These are phyloP conservation scores for Malacosoma neustria DNA, from an alignment of 2,888 invertebrate species.

Conservation along the genomic window DNA sequence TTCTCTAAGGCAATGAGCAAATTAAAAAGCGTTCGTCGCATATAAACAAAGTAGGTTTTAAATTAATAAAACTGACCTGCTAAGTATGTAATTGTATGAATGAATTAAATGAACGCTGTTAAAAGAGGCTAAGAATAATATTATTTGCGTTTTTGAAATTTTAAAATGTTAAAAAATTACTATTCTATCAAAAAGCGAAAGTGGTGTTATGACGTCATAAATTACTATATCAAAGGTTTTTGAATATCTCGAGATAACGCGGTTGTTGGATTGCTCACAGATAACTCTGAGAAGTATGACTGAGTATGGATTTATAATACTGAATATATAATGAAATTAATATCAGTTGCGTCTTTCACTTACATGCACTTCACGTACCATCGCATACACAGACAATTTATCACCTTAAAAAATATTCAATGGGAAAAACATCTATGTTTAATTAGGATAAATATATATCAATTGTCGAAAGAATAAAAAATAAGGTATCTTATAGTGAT, in stretches of 20 bases:
- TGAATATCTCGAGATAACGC: too few species aligned
- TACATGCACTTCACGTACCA: too few species aligned
- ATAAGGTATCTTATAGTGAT: slow-evolving; percentile 12
- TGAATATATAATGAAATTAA: too few species aligned
- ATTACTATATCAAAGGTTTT: slow-evolving; percentile 11
- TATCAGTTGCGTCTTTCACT: too few species aligned
- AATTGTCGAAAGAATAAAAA: background rate
- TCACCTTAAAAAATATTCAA: too few species aligned
- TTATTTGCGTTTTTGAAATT: background rate
- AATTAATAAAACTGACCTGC: background rate
- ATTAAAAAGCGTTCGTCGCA: background rate
- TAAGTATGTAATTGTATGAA: background rate
- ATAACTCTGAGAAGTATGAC: too few species aligned
- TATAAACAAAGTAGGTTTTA: background rate
- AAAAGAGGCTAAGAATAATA: slow-evolving; percentile 8
- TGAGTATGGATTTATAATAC: too few species aligned
- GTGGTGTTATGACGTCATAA: slow-evolving; percentile 14
- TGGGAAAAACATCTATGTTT: too few species aligned
- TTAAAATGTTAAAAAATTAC: slow-evolving; percentile 8
- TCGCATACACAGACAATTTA: too few species aligned
- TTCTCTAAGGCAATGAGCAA: background rate
- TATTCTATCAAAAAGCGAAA: slow-evolving; percentile 9
- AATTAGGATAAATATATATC: background rate
- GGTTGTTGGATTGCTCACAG: too few species aligned
- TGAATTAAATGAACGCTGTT: background rate